Base-by-base conservation (phyloP, 2,888 invertebrate species). In the Oscheius sp. region DNA sequence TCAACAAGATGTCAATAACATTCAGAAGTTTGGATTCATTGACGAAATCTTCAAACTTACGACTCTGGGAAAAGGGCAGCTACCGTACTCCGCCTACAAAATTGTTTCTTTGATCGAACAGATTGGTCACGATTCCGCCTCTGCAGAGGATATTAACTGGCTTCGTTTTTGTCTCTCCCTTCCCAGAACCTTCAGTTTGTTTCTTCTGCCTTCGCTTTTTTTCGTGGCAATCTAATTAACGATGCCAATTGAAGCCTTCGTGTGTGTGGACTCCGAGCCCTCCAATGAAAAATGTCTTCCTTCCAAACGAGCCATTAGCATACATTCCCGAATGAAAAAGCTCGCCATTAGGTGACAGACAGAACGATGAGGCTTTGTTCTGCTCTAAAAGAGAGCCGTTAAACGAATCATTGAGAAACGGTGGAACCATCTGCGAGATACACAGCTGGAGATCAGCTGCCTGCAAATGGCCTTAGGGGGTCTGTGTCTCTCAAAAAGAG, bases 391-490 rank as follows among this genome's bases (percentile, higher is more conserved):
- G 7, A 29, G 50, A n/a, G 29, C 47, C 63, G 33, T 63, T 48
- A 63, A 63, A 63, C 63, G 63, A 48, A 62, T 62, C 47, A 62
- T 35, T 33, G 59, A 11, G 32, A 58, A 60, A 60, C 32, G 32
- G 32, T 58, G 33, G 60, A 48, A 63, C 48, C 63, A 63, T 47
- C 63, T 63, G 63, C 63, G 63, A 63, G 63, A 60, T 33, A 35
- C 60, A 60, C 60, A 60, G 35, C 60, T 60, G 60, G 37, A 60
- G 37, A 60, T 60, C 60, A 42, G 42, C 42, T 42, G 42, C 58
- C 60, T 60, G 35, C 48, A 48, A 33, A 63, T 48, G 47, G 62
- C 42, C 37, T 13, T 11, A 35, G n/a, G 37, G 62, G 11, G 29
- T 42, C 21, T 21, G 21, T 42, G 4, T 42, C 42, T 42, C 42